Conservation (phyloP, 2,113 vertebrate genomes). For the Oncorhynchus kisutch region DNA sequence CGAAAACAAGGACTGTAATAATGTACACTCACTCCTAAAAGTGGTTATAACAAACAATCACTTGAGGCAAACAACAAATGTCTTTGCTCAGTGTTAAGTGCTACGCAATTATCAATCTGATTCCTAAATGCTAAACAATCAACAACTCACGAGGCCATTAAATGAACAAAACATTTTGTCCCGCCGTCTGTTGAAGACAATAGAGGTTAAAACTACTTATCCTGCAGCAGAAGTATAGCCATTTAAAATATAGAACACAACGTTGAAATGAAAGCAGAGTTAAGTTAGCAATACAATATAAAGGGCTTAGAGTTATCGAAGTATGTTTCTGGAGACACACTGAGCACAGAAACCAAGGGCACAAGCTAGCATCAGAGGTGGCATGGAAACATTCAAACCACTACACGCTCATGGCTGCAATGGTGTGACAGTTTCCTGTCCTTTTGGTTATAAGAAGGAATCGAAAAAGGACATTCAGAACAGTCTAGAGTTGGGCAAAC, state of each 20-base stretch:
- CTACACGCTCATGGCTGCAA: too few relatives aligned
- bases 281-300: not conserved
- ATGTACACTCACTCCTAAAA: too few relatives aligned
- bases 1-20: too few relatives aligned
- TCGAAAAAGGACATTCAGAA: too few relatives aligned
- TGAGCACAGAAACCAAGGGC: not conserved
- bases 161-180: not conserved
- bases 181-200: not conserved
- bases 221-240: not conserved
- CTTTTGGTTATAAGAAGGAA: too few relatives aligned
- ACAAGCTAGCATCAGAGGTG: too few relatives aligned
- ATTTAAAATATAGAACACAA: not conserved
- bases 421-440: too few relatives aligned
- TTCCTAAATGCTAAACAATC: not conserved
- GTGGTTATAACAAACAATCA: too few relatives aligned
- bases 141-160: not conserved
- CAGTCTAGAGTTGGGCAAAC: too few relatives aligned
- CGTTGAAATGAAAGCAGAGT: too few relatives aligned
- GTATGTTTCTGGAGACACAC: not conserved
- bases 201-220: not conserved
- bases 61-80: not conserved
- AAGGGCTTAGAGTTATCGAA: too few relatives aligned
- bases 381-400: too few relatives aligned
- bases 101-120: not conserved
- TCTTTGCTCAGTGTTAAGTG: not conserved